Evolutionary conservation across 1,140 invertebrate species (phyloP), one percentile per base, ranked within the genome.

Genomic region (Sycobia sp.): DNA sequence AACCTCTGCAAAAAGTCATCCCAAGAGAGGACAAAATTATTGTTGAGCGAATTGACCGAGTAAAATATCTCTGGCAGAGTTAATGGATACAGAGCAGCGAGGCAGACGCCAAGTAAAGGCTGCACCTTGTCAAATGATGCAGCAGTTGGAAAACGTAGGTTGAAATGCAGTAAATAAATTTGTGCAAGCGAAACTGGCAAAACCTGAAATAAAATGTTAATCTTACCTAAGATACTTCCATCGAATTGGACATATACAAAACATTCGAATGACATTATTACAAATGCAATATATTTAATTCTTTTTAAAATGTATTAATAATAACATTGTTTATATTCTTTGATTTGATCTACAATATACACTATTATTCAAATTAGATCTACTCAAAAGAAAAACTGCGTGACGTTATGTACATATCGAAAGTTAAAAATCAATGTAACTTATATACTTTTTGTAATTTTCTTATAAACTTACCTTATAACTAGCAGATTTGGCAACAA

Each of bases 121-220:
- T 87, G 88, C 11, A 94, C 90, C 79, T 94, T 94, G 67, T 96
- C 93, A 78, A 95, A 97, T 0, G 94, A 93, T 34, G 91, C 85
- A 0, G 90, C 86, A 13, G 93, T 97, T 16, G 94, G 94, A 79
- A 97, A 99, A 67, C 90, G 84, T 23, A 97, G 80, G 83, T 98
- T 97, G 77, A 98, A 98, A 80, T 95, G 91, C 10, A 98, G 82
- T 61, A 94, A 82, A 76, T 96, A 98, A 72, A 98, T 93, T 81
- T 98, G 94, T 1, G 91, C 90, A 20, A 98, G 80, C 2, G 92
- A 94, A 32, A 96, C 91, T 1, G 96, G 96, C 18, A 98, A 83
- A 18, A 89, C 81, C 82, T 84, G 66, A 34, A 82, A 68, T 34
- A 58, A 38, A 55, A 44, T 44, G 13, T n/a, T n/a, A 59, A 51